Conservation (phyloP, 2,113 vertebrate genomes). For the Microtus montanus region DNA sequence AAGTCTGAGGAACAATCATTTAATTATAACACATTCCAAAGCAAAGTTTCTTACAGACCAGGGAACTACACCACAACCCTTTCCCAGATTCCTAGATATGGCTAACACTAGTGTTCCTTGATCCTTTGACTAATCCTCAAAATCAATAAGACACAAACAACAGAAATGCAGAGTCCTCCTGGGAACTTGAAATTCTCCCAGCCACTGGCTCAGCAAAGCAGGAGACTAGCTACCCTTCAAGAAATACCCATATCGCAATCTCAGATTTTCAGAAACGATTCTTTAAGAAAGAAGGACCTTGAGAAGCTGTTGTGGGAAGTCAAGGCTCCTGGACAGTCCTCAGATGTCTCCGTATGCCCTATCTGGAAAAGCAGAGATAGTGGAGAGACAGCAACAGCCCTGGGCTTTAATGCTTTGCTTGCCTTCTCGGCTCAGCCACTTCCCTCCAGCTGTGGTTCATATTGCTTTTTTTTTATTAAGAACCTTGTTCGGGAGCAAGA, state of each 20-base stretch:
- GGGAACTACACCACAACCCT: neutral
- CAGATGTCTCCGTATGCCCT: neutral
- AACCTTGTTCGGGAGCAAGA: neutral
- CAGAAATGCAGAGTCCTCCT: neutral
- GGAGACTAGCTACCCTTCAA: neutral
- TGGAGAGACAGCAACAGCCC: neutral
- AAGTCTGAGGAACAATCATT: constrained; percentile 32
- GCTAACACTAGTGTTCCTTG: neutral
- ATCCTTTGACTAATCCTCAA: neutral
- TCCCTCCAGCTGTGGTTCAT: no score
- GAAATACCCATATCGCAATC: neutral
- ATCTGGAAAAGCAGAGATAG: neutral
- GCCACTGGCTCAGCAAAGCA: neutral
- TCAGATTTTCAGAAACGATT: neutral
- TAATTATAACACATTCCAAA: neutral
- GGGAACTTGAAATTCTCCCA: neutral
- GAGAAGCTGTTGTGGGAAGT: no score
- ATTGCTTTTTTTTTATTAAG: neutral
- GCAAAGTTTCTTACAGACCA: neutral
- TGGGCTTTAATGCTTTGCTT: neutral
- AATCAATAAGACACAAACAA: neutral
- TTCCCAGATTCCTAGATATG: neutral
- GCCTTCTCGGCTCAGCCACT: neutral
- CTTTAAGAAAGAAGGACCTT: neutral
- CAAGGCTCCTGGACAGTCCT: no score